Evolutionary conservation across 2,797 vertebrate genomes (phyloP).

Genomic region (Tinamus major): DNA sequence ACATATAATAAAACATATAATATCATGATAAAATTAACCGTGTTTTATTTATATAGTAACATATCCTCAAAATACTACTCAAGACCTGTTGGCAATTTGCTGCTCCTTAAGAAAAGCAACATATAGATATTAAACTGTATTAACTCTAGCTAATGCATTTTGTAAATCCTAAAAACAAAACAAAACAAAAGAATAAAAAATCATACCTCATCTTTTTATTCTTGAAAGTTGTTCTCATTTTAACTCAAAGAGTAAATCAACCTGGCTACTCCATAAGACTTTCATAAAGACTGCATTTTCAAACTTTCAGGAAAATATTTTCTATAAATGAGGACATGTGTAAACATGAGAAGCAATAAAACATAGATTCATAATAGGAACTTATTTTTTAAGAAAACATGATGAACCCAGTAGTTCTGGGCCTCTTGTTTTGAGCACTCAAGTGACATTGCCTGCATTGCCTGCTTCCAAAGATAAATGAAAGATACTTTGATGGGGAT

Average conservation of each 20-base stretch:
- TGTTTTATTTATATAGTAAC: background rate
- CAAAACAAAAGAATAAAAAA: background rate
- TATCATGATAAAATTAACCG: background rate
- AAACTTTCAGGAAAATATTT: background rate
- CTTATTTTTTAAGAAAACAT: background rate
- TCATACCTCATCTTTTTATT: background rate
- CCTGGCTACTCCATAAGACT: accelerated
- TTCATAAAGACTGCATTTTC: background rate
- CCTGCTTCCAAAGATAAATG: background rate
- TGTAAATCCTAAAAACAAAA: background rate
- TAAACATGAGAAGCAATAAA: background rate
- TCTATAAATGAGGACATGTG: background rate
- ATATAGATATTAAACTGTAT: background rate
- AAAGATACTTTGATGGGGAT: background rate
- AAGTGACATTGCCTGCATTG: background rate
- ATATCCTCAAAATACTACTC: background rate
- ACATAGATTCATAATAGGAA: background rate
- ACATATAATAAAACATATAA: background rate
- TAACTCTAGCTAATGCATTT: background rate
- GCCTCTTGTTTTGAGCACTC: background rate
- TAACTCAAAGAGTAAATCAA: background rate
- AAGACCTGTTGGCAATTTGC: background rate
- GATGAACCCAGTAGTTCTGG: background rate
- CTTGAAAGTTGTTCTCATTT: background rate
- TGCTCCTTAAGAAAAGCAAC: background rate